phyloP scores from a whole-genome alignment of 64 coral and sea anemone species.

The Anthopleura sola region DNA sequence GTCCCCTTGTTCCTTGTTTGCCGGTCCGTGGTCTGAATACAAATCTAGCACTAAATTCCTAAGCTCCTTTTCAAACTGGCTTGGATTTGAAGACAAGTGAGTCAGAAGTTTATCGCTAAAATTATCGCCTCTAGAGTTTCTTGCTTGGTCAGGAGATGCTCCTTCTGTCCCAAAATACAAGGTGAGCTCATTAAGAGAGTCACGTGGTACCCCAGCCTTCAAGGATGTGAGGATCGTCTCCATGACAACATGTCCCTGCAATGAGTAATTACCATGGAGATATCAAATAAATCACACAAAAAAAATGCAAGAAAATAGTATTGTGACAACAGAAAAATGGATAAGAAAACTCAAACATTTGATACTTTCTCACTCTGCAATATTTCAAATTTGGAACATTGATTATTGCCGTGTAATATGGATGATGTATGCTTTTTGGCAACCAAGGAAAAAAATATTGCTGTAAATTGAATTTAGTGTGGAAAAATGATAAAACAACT shows the following conservation, averaged over 20 bases:
- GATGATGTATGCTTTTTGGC: no score
- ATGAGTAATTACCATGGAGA: background rate
- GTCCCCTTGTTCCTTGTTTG: background rate
- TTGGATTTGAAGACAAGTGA: conserved; percentile 40
- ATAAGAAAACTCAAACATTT: no score
- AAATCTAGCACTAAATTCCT: conserved; percentile 28
- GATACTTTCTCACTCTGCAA: no score
- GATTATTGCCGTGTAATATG: no score
- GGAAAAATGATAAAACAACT: no score
- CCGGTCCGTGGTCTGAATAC: conserved; percentile 41
- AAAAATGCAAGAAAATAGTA: no score
- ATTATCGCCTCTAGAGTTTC: background rate
- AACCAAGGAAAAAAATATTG: no score
- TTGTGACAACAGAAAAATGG: no score
- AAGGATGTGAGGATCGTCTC: conserved; percentile 31
- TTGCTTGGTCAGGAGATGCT: conserved; percentile 17
- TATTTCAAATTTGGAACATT: no score
- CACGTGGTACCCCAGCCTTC: background rate
- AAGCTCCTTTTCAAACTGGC: conserved; percentile 41
- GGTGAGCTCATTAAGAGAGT: background rate
- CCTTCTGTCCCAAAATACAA: conserved; percentile 12
- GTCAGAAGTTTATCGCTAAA: conserved; percentile 27
- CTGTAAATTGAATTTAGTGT: no score
- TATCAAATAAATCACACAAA: no score
- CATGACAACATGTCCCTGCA: conserved; percentile 41